Conservation (phyloP, 2,888 invertebrate genomes). For the Polyommatus iphigenia region DNA sequence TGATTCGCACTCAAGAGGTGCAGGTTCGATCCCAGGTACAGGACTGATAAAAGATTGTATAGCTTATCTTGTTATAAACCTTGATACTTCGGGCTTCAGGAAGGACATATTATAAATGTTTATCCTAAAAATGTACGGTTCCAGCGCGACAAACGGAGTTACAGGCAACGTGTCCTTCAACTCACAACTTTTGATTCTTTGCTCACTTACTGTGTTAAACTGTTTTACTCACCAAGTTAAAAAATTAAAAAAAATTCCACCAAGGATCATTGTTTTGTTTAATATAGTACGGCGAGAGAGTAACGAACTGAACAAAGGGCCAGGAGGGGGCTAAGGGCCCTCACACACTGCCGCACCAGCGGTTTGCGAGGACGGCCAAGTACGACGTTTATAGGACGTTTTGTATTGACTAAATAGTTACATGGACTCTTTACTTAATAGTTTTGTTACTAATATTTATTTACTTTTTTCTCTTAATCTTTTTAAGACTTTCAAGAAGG, state of each 20-base stretch:
- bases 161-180: too few relatives aligned
- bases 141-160: too few relatives aligned
- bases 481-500: too few relatives aligned
- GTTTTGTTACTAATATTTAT: not conserved
- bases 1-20: not conserved
- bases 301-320: not conserved
- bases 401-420: slow-evolving; percentile 1
- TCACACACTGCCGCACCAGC: slow-evolving; percentile 15
- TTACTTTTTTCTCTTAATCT: not conserved
- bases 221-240: not conserved
- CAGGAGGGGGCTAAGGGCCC: slow-evolving; percentile 4
- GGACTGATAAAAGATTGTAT: too few relatives aligned
- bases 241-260: not conserved
- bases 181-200: not conserved
- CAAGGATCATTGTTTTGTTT: slow-evolving; percentile 18
- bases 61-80: too few relatives aligned
- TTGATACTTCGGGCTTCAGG: too few relatives aligned
- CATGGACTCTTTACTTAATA: not conserved
- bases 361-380: slow-evolving; percentile 1
- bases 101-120: too few relatives aligned
- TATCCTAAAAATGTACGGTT: too few relatives aligned
- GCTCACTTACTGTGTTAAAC: not conserved
- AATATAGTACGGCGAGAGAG: not conserved
- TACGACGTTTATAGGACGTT: not conserved
- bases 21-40: not conserved